These are phyloP conservation scores for Acropternis orthonyx DNA, from an alignment of 2,797 vertebrate genomes.

Conservation along the genomic window DNA sequence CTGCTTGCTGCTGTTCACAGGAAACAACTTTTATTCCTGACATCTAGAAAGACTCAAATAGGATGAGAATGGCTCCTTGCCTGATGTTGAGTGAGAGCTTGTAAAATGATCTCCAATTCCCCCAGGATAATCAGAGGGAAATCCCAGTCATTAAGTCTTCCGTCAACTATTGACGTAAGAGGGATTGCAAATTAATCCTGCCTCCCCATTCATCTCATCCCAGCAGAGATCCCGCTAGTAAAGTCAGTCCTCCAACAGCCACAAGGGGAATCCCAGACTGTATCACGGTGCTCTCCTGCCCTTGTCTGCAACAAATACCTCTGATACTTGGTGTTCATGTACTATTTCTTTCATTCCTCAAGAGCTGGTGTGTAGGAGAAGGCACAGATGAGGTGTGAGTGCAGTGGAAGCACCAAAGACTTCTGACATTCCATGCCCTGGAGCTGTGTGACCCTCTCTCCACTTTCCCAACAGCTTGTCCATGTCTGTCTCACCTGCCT, in stretches of 20 bases:
- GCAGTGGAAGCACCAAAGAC: background rate
- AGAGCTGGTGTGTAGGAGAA: background rate
- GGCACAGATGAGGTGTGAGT: background rate
- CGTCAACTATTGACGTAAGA: slow-evolving; percentile 23
- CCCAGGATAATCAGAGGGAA: slow-evolving; percentile 48
- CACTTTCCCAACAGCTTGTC: background rate
- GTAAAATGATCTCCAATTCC: slow-evolving; percentile 19
- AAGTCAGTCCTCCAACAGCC: background rate
- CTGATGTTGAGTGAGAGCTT: background rate
- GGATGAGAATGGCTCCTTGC: slow-evolving; percentile 10
- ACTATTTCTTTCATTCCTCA: background rate
- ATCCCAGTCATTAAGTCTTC: slow-evolving; percentile 55
- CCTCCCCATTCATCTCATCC: slow-evolving; percentile 36
- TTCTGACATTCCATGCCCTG: background rate
- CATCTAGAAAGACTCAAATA: background rate
- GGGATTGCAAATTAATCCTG: slow-evolving; percentile 45
- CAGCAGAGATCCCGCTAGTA: background rate
- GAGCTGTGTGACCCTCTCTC: background rate
- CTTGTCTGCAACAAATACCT: background rate
- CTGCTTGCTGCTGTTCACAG: background rate
- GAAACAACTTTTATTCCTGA: slow-evolving; percentile 6
- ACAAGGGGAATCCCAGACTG: background rate
- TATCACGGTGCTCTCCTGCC: background rate
- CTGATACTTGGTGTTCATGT: background rate
- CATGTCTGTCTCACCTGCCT: background rate